A percentile compares a stretch with the other conserved stretches of the same genome.
Evolutionary conservation across 2,888 invertebrate genomes (phyloP).

Genomic region (Drosophila hawaiiensis): DNA sequence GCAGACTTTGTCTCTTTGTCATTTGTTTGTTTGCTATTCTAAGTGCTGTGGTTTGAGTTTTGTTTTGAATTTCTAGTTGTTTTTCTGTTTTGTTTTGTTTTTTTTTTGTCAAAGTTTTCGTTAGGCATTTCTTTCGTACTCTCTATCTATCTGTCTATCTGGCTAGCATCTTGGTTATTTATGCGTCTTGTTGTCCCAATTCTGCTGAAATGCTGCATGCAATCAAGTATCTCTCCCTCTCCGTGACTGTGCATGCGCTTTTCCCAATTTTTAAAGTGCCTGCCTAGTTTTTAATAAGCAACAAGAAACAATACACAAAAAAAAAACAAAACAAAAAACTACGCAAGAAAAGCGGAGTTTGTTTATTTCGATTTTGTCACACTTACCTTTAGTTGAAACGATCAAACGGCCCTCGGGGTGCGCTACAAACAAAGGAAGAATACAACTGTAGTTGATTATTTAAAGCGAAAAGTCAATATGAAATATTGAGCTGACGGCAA

Average conservation of each 20-base stretch:
- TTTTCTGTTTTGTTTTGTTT: constrained; percentile 45
- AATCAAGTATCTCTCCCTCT: constrained; percentile 8
- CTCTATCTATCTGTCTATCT: constrained; percentile 21
- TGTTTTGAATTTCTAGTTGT: constrained; percentile 25
- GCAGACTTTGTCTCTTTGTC: constrained; percentile 46
- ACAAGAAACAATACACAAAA: constrained; percentile 16
- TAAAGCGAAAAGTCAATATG: constrained; percentile 65
- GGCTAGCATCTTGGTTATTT: constrained; percentile 76
- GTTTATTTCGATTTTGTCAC: constrained; percentile 8
- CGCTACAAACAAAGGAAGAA: constrained; percentile 15
- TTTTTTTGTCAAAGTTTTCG: constrained; percentile 10
- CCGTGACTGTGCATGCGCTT: constrained; percentile 41
- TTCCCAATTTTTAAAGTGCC: constrained; percentile 48
- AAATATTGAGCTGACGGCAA: constrained; percentile 52
- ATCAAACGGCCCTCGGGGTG: constrained; percentile 44
- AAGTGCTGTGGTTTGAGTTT: constrained; percentile 69
- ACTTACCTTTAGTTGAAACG: constrained; percentile 60
- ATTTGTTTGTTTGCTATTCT: constrained; percentile 74
- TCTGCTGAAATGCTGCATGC: constrained; percentile 66
- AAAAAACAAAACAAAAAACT: background rate
- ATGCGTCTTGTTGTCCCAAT: constrained; percentile 80
- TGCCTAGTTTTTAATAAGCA: constrained; percentile 70
- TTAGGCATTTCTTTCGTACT: constrained; percentile 22
- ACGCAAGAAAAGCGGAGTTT: background rate
- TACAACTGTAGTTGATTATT: constrained; percentile 52